phyloP scores from a whole-genome alignment of 23 tunicate genomes.

The Halocynthia roretzi region DNA sequence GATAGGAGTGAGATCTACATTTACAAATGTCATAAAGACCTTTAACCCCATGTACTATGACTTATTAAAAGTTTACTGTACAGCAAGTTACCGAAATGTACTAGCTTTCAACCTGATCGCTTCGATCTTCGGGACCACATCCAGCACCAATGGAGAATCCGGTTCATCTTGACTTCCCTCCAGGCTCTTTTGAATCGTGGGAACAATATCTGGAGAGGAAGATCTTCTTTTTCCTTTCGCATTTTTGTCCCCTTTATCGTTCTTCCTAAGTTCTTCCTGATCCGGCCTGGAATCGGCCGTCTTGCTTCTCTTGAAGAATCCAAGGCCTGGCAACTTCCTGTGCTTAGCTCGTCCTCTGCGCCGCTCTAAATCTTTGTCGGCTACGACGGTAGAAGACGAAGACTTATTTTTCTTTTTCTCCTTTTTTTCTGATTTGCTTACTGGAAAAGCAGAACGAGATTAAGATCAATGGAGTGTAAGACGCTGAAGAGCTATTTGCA shows the following conservation, averaged over 20 bases:
- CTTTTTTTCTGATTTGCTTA: constrained; percentile 15
- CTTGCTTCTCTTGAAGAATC: constrained; percentile 19
- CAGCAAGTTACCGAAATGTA: too few relatives aligned
- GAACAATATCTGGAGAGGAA: neutral
- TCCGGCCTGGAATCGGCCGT: constrained; percentile 17
- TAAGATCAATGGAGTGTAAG: too few relatives aligned
- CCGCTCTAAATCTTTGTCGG: constrained; percentile 11
- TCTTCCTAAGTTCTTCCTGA: neutral
- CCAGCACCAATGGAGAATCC: constrained; percentile 1
- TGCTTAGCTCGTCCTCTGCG: constrained; percentile 23
- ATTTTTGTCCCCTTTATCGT: neutral
- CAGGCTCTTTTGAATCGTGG: neutral
- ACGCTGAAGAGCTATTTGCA: too few relatives aligned
- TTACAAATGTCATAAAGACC: too few relatives aligned
- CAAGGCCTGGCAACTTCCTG: constrained; percentile 16
- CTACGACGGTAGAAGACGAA: neutral
- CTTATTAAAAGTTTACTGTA: too few relatives aligned
- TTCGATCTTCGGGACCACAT: constrained; percentile 20
- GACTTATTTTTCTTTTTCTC: constrained; percentile 3
- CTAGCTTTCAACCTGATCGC: constrained; percentile 5
- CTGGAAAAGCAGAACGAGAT: too few relatives aligned
- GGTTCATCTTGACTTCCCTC: neutral
- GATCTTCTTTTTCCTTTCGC: neutral
- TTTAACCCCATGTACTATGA: too few relatives aligned
- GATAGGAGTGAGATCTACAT: too few relatives aligned